Evolutionary conservation across 1,140 invertebrate species (phyloP), one percentile per base, ranked within the genome.

Genomic region (Drosophila sturtevanti): DNA sequence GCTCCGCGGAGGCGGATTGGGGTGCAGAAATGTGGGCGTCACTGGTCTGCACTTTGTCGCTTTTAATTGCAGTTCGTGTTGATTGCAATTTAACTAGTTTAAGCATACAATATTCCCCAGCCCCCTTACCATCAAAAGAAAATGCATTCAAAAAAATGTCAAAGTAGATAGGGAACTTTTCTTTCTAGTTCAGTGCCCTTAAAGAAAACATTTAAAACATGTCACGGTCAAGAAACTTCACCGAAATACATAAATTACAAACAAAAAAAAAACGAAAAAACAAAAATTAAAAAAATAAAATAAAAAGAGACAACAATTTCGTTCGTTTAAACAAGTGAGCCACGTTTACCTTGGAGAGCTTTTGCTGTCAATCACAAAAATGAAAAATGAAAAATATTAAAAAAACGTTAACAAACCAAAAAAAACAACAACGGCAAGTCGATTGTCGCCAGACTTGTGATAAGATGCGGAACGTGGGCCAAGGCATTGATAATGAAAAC

Each of bases 221-320:
- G 82, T 86, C 82, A 86, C 71, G 82, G 82, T 70, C 79, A 86
- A 79, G 62, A 78, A 82, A 82, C 68, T 84, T 77, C 63, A 73
- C 48, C 77, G 61, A 68, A 81, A 82, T 67, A 77, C 81, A 86
- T 78, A 86, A 86, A 85, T 86, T 87, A 86, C 74, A 18, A 7
- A 9, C 14, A 51, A 38, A 66, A 64, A 24, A 10, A 51, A 18
- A 52, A 22, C 16, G 18, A 52, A 55, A 59, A 59, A 27, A 16
- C 14, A 44, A 55, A 56, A 68, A 27, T 34, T 22, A 78, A 56
- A 62, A 34, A 79, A 35, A 59, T 63, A 61, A 24, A 24, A 78
- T 62, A 59, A 48, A 41, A 18, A 56, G 27, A 68, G 54, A 68
- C 63, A 38, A 67, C 58, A 64, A 81, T 14, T 56, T 52, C 31